A percentile compares a stretch with the other conserved stretches of the same genome.
These are phyloP conservation scores for Orthonevra nobilis DNA, from an alignment of 2,888 invertebrate genomes.

Conservation along the genomic window DNA sequence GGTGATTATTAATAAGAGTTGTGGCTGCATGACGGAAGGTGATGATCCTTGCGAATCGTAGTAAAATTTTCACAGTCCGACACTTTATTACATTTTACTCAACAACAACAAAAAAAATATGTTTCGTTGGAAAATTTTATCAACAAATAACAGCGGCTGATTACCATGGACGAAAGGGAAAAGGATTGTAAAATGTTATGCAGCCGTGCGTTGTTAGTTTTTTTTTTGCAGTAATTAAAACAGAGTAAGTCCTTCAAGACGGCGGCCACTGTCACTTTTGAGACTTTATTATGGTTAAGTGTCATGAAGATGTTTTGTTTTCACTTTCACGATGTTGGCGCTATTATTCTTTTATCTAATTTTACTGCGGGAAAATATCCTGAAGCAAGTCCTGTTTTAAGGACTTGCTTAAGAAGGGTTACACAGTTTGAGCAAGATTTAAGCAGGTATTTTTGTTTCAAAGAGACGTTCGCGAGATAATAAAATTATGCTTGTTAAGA, in stretches of 20 bases:
- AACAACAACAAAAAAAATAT: constrained; percentile 36
- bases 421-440: too few relatives aligned
- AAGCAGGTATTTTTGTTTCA: too few relatives aligned
- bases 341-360: constrained; percentile 22
- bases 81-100: constrained; percentile 52
- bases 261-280: constrained; percentile 32
- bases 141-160: constrained; percentile 26
- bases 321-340: constrained; percentile 41
- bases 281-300: constrained; percentile 25
- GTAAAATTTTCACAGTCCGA: constrained; percentile 56
- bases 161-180: constrained; percentile 3
- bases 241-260: constrained; percentile 53
- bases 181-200: constrained; percentile 14
- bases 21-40: constrained; percentile 58
- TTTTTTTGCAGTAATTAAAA: constrained; percentile 50
- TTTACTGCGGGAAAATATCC: too few relatives aligned
- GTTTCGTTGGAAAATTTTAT: constrained; percentile 41
- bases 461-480: too few relatives aligned
- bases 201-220: neutral
- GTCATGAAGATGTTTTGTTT: constrained; percentile 50
- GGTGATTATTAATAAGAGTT: constrained; percentile 61
- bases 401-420: too few relatives aligned
- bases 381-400: too few relatives aligned
- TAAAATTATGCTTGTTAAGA: too few relatives aligned
- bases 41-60: constrained; percentile 53